A percentile compares a stretch with the other conserved stretches of the same genome.
Conservation (phyloP, 2,797 vertebrate genomes). For the Gobio occitaniae region DNA sequence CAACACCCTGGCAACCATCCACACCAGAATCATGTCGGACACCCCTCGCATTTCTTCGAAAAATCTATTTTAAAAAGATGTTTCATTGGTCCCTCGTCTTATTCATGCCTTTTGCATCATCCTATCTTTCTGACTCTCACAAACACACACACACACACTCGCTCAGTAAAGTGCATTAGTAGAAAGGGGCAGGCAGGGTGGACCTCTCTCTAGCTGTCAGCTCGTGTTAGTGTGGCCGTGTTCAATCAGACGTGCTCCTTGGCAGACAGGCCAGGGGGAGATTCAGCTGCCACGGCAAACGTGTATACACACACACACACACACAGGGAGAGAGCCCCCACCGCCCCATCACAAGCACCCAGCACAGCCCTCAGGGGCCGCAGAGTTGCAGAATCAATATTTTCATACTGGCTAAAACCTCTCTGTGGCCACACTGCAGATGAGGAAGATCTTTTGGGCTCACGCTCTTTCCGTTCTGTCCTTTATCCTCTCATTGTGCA, state of each 20-base stretch:
- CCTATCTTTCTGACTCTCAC: background rate
- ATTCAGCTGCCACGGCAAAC: slow-evolving; percentile 84
- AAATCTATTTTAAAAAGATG: background rate
- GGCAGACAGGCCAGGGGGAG: slow-evolving; percentile 89
- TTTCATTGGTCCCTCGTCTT: slow-evolving; percentile 20
- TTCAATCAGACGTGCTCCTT: slow-evolving; percentile 90
- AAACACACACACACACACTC: background rate
- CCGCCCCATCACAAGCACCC: slow-evolving; percentile 59
- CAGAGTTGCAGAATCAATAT: slow-evolving; percentile 81
- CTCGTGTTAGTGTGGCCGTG: slow-evolving; percentile 82
- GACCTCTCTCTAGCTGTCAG: slow-evolving; percentile 89
- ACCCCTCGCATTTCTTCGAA: background rate
- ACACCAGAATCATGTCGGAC: background rate
- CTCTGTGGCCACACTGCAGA: slow-evolving; percentile 54
- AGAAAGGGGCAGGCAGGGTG: slow-evolving; percentile 82
- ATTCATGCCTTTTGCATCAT: slow-evolving; percentile 34
- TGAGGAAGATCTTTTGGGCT: slow-evolving; percentile 20
- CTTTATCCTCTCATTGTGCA: slow-evolving; percentile 30
- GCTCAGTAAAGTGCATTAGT: slow-evolving; percentile 79
- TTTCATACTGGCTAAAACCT: slow-evolving; percentile 68
- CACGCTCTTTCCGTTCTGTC: slow-evolving; percentile 42
- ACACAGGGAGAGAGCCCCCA: slow-evolving; percentile 56
- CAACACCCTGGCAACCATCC: background rate
- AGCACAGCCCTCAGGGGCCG: slow-evolving; percentile 49
- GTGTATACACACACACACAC: slow-evolving; percentile 71